Evolutionary conservation across 2,113 vertebrate species (phyloP), one percentile per base, ranked within the genome.

Genomic region (Ameiurus melas): DNA sequence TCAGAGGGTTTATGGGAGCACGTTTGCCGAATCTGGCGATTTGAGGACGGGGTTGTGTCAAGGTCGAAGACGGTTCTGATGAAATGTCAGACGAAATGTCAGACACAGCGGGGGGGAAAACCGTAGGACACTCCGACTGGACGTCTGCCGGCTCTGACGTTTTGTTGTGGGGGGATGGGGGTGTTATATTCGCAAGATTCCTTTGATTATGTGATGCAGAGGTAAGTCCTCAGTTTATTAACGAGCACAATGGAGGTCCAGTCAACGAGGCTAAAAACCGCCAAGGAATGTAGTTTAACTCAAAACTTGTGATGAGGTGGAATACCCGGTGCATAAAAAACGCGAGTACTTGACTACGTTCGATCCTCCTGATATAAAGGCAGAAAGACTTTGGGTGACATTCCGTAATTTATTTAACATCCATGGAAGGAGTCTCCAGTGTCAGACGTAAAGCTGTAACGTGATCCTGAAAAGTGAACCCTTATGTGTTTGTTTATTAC

Each of bases 1-100:
- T 92, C 86, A 87, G 85, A 89, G 47, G 82, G 85, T 75, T 89
- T 89, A 85, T 86, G 75, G 80, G 79, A 89, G 66, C 89, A 51
- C 84, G 70, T 89, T 89, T 75, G 88, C 89, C 89, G 86, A 90
- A 73, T 89, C 84, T 86, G 43, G 58, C 62, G 86, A 88, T 84
- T 73, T 71, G 12, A 66, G 22, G 51, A 53, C 4, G 30, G 53
- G 57, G 83, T 57, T 84, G 60, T 79, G 60, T 64, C 87, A 87
- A 90, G 86, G 89, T 85, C 20, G 51, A 70, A 25, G 78, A 85
- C n/a, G 55, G 30, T 47, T 22, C 84, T 83, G 80, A 90, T 88
- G 36, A 55, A 55, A 55, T 16, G 14, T 55, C 53, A 55, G 47
- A 55, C 2, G 12, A 89, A 90, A 90, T 90, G 84, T 88, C 89